Conservation (phyloP, 2,888 invertebrate species). For the Odontomyia ornata region DNA sequence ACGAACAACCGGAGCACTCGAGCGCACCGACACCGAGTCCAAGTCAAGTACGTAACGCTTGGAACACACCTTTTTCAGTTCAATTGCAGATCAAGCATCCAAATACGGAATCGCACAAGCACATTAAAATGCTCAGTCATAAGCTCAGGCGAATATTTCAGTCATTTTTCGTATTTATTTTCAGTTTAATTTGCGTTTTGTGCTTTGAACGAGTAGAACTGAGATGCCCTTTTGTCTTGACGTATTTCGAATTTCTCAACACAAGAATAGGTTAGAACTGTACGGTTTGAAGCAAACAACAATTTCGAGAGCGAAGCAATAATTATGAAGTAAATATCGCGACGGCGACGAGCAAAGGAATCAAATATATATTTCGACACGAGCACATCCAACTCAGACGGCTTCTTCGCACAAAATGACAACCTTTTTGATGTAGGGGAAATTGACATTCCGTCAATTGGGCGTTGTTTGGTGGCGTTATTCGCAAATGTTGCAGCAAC, state of each 20-base stretch:
- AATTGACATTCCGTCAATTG: constrained; percentile 29
- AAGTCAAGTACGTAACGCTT: neutral
- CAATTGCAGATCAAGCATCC: neutral
- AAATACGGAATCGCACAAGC: neutral
- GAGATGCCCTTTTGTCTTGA: too few relatives aligned
- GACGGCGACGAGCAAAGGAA: constrained; percentile 33
- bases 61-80: neutral
- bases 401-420: constrained; percentile 37
- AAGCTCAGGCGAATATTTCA: neutral
- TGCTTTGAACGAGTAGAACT: too few relatives aligned
- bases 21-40: neutral
- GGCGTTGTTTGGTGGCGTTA: neutral
- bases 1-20: neutral
- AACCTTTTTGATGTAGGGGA: neutral
- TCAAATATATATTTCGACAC: neutral
- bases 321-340: constrained; percentile 12
- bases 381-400: constrained; percentile 27
- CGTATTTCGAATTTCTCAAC: neutral
- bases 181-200: neutral
- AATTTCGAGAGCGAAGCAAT: neutral
- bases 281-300: neutral
- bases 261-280: neutral
- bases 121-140: neutral
- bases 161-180: neutral
- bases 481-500: constrained; percentile 10